Percentiles rank a stretch among this genome's conserved stretches.
phyloP scores from a whole-genome alignment of 1,140 invertebrate species.

The Saccostrea cuccullata region DNA sequence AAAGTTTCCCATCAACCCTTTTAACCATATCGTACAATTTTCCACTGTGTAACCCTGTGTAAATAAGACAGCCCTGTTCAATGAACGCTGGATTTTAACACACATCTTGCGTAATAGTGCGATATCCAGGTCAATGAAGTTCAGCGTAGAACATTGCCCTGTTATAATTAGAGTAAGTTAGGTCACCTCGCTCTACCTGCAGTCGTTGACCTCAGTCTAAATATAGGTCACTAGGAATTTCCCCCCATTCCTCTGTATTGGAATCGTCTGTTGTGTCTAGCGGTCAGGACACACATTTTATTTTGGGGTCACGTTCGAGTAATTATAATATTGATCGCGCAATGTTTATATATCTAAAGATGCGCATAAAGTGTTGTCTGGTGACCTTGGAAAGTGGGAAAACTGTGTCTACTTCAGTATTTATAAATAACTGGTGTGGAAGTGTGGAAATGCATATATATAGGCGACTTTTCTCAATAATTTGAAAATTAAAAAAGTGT shows the following conservation, averaged over 20 bases:
- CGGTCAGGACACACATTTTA: neutral
- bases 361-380: too few relatives aligned
- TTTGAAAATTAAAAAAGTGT: too few relatives aligned
- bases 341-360: neutral
- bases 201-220: constrained; percentile 10
- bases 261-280: constrained; percentile 8
- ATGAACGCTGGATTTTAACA: neutral
- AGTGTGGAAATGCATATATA: too few relatives aligned
- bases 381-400: too few relatives aligned
- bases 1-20: too few relatives aligned
- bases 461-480: too few relatives aligned
- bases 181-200: neutral
- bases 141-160: constrained; percentile 14
- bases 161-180: neutral
- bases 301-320: neutral
- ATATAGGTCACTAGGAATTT: constrained; percentile 25
- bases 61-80: too few relatives aligned
- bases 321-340: neutral
- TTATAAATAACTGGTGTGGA: too few relatives aligned
- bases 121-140: neutral
- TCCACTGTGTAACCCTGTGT: too few relatives aligned
- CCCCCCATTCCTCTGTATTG: neutral
- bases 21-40: too few relatives aligned
- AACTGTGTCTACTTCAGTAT: too few relatives aligned
- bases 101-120: neutral